A percentile compares a stretch with the other conserved stretches of the same genome.
phyloP scores from a whole-genome alignment of 2,113 vertebrate genomes.

The Ascaphus truei region DNA sequence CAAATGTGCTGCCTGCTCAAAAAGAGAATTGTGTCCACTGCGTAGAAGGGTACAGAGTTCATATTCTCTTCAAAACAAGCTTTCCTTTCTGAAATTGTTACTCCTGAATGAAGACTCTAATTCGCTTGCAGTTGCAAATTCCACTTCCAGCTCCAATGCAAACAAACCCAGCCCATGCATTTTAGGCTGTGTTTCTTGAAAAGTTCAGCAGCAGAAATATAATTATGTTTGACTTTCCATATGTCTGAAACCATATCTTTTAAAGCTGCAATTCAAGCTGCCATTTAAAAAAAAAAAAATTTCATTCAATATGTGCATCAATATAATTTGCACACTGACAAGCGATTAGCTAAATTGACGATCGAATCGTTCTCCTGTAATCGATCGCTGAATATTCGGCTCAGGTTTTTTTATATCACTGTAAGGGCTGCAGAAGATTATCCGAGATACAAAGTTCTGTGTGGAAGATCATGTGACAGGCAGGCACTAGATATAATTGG shows the following conservation, averaged over 20 bases:
- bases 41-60: constrained; percentile 9
- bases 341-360: no score
- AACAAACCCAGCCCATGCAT: constrained; percentile 21
- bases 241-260: not conserved
- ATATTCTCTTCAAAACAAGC: constrained; percentile 20
- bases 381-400: no score
- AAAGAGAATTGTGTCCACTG: not conserved
- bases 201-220: not conserved
- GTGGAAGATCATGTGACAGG: no score
- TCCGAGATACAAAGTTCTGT: no score
- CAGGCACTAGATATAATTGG: no score
- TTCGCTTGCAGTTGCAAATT: constrained; percentile 20
- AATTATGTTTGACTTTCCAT: not conserved
- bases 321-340: no score
- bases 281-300: no score
- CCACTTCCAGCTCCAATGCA: constrained; percentile 19
- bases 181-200: constrained; percentile 1
- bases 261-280: not conserved
- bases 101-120: not conserved
- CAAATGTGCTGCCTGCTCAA: constrained; percentile 20
- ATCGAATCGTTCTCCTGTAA: no score
- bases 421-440: no score
- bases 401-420: no score
- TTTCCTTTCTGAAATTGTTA: constrained; percentile 16
- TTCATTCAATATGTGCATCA: no score